Evolutionary conservation across 2,113 vertebrate genomes (phyloP).

Genomic region (Marmota monax): DNA sequence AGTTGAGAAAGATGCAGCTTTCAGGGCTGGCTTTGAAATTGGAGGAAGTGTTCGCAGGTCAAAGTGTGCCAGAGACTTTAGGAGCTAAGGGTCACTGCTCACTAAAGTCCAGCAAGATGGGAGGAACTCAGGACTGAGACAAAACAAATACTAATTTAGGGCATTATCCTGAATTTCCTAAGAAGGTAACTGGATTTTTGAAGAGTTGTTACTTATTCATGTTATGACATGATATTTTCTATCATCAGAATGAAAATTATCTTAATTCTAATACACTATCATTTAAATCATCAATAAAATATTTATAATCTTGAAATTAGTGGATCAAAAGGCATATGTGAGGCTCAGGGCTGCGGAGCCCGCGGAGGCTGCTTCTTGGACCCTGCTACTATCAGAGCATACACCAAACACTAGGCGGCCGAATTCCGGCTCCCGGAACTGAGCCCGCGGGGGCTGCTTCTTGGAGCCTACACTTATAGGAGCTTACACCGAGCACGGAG

Average conservation of each 20-base stretch:
- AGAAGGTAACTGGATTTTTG: neutral
- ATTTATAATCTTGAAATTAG: neutral
- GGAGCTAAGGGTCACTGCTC: too few species aligned
- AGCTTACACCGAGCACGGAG: too few species aligned
- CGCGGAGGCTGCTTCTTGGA: too few species aligned
- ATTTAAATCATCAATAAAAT: neutral
- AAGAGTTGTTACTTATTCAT: neutral
- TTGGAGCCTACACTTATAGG: too few species aligned
- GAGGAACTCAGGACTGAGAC: neutral
- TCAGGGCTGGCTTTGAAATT: neutral
- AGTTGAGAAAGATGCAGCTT: neutral
- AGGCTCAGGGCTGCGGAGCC: too few species aligned
- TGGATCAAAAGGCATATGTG: neutral
- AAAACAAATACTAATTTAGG: neutral
- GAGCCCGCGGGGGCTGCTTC: too few species aligned
- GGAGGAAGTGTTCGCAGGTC: neutral
- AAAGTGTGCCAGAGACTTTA: rapidly evolving
- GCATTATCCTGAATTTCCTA: neutral
- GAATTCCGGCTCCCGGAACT: too few species aligned
- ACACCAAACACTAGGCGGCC: too few species aligned
- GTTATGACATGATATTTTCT: neutral
- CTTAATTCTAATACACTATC: neutral
- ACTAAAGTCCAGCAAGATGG: neutral
- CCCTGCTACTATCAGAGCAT: too few species aligned
- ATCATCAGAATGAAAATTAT: neutral